These are phyloP conservation scores for Plagodis dolabraria DNA, from an alignment of 2,888 invertebrate genomes.

Conservation along the genomic window DNA sequence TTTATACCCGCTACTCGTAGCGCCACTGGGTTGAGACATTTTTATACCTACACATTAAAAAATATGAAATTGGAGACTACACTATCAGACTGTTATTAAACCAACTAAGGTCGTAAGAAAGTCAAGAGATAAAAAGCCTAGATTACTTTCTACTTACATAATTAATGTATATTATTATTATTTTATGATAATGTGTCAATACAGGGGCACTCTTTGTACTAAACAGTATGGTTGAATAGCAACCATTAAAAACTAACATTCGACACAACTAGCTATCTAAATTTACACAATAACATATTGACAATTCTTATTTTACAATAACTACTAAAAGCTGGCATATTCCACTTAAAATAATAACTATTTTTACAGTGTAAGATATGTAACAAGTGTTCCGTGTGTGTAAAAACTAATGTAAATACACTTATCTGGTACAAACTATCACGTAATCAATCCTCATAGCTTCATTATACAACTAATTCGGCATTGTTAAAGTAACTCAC, in stretches of 20 bases:
- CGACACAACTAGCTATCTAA: constrained; percentile 11
- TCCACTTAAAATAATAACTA: constrained; percentile 44
- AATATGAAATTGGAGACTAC: constrained; percentile 32
- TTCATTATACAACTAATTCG: constrained; percentile 33
- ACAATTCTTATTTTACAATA: constrained; percentile 9
- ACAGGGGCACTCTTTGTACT: constrained; percentile 58
- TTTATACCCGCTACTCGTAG: constrained; percentile 67
- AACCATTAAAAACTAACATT: constrained; percentile 27
- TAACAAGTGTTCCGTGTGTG: constrained; percentile 72
- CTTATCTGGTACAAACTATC: constrained; percentile 66
- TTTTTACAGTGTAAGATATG: constrained; percentile 77
- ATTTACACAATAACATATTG: constrained; percentile 17
- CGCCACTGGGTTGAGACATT: constrained; percentile 65
- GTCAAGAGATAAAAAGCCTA: constrained; percentile 38
- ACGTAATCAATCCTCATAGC: constrained; percentile 36
- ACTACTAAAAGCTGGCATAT: constrained; percentile 25
- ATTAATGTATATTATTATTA: constrained; percentile 23
- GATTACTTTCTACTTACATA: constrained; percentile 30
- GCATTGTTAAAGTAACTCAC: constrained; percentile 46
- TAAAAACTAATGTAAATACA: constrained; percentile 62
- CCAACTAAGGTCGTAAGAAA: constrained; percentile 34
- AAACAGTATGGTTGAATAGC: constrained; percentile 38
- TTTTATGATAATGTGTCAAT: constrained; percentile 52
- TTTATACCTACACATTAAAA: constrained; percentile 33
- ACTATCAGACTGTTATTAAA: constrained; percentile 40